These are phyloP conservation scores for Oreochromis aureus DNA, from an alignment of 2,113 vertebrate genomes.

Conservation along the genomic window DNA sequence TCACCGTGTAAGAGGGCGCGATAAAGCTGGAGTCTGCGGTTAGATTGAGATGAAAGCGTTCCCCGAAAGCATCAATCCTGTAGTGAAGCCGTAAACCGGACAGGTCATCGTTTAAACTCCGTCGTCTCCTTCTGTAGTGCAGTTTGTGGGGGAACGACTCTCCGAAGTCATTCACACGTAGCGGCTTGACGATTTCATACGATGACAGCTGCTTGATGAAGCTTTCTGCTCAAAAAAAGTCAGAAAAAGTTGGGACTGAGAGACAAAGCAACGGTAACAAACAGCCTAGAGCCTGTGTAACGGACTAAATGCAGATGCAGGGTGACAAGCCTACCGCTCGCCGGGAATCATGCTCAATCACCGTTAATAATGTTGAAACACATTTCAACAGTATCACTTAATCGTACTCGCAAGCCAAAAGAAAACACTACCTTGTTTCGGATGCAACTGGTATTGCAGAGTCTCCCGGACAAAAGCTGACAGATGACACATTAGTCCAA, in stretches of 20 bases:
- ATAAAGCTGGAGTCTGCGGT: conserved; percentile 85
- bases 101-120: conserved; percentile 70
- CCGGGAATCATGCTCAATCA: neutral
- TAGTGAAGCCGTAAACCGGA: conserved; percentile 77
- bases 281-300: neutral
- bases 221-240: conserved; percentile 70
- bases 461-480: conserved; percentile 72
- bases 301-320: neutral
- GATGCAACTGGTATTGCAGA: conserved; percentile 78
- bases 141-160: conserved; percentile 79
- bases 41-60: conserved; percentile 88
- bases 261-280: neutral
- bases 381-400: neutral
- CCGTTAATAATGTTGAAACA: neutral
- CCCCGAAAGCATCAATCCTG: conserved; percentile 84
- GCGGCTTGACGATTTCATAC: conserved; percentile 89
- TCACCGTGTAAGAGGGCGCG: conserved; percentile 77
- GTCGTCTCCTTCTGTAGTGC: conserved; percentile 81
- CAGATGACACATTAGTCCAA: conserved; percentile 81
- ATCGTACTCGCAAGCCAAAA: neutral
- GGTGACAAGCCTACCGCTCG: neutral
- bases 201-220: conserved; percentile 83
- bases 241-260: neutral
- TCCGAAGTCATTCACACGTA: conserved; percentile 88
- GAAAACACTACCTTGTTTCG: conserved; percentile 80